Conservation (phyloP, 2,113 vertebrate species). For the Cercocebus atys region DNA sequence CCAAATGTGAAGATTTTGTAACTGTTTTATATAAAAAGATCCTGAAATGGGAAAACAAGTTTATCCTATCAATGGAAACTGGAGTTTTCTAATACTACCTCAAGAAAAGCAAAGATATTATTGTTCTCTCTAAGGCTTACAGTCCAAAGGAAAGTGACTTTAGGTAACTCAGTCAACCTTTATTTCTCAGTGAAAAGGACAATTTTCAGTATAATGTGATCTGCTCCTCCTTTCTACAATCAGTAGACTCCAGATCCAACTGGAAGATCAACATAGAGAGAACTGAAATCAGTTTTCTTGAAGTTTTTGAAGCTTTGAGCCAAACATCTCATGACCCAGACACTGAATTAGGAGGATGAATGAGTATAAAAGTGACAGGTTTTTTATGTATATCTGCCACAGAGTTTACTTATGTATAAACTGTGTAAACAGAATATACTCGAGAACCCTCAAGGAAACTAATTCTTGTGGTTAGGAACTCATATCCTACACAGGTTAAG, state of each 20-base stretch:
- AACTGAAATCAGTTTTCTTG: background rate
- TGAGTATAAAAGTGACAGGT: background rate
- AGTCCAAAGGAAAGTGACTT: background rate
- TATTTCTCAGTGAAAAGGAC: background rate
- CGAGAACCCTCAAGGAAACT: background rate
- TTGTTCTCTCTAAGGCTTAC: background rate
- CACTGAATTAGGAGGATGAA: background rate
- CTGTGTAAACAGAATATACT: background rate
- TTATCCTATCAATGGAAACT: background rate
- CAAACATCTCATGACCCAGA: background rate
- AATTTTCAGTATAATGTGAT: background rate
- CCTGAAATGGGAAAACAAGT: background rate
- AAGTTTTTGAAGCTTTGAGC: background rate
- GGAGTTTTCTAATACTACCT: background rate
- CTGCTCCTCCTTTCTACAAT: background rate
- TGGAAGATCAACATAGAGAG: background rate
- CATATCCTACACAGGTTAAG: background rate
- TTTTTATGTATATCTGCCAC: background rate
- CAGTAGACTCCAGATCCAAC: background rate
- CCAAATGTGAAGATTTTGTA: background rate
- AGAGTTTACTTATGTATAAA: background rate
- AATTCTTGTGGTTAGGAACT: background rate
- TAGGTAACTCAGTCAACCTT: background rate
- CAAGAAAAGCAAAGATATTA: background rate
- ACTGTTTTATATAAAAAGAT: conserved; percentile 2